These are phyloP conservation scores for Anadara kagoshimensis DNA, from an alignment of 1,140 invertebrate genomes.

Conservation along the genomic window DNA sequence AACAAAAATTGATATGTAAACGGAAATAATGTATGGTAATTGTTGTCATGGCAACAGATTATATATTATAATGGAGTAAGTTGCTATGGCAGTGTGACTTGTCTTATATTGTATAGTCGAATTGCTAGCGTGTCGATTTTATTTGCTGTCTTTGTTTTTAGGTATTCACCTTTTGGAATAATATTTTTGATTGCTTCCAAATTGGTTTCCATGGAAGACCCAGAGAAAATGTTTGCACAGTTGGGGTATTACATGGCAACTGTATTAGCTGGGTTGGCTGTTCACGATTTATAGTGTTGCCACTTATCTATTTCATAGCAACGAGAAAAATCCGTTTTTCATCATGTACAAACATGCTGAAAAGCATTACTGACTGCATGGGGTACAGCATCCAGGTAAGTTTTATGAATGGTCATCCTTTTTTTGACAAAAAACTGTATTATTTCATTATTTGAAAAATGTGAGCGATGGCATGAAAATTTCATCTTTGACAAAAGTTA, in stretches of 20 bases:
- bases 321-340: constrained; percentile 67
- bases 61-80: no score
- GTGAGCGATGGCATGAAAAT: no score
- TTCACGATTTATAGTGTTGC: constrained; percentile 70
- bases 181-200: constrained; percentile 92
- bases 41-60: neutral
- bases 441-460: no score
- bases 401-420: neutral
- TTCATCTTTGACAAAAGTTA: no score
- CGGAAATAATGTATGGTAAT: neutral
- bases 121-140: neutral
- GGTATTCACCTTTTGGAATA: constrained; percentile 94
- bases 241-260: constrained; percentile 69
- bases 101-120: no score
- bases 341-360: constrained; percentile 57
- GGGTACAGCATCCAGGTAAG: constrained; percentile 72
- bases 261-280: constrained; percentile 64
- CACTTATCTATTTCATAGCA: constrained; percentile 65
- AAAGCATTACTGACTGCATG: constrained; percentile 70
- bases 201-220: constrained; percentile 88
- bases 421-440: no score
- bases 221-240: constrained; percentile 51
- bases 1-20: no score
- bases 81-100: no score
- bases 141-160: constrained; percentile 19